Evolutionary conservation across 2,113 vertebrate genomes (phyloP).

Genomic region (Siniperca knerii): DNA sequence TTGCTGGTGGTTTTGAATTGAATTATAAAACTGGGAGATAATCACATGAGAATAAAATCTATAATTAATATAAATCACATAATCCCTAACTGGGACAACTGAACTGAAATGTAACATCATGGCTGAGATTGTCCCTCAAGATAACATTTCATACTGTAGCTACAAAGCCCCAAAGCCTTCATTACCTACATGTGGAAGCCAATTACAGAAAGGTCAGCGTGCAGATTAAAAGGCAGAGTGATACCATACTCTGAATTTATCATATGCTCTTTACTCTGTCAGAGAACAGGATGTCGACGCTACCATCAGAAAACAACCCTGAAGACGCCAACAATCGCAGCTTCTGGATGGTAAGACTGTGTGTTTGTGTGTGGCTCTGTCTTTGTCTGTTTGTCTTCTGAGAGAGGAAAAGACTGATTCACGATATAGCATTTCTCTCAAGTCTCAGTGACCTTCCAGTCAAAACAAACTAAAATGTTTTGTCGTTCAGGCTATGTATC

Average conservation of each 20-base stretch:
- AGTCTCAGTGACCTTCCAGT: slow-evolving; percentile 27
- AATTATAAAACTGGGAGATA: not conserved
- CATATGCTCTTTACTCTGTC: slow-evolving; percentile 16
- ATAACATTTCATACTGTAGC: not conserved
- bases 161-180: not conserved
- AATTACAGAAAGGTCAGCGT: slow-evolving; percentile 3
- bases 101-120: too few species aligned
- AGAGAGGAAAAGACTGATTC: not conserved
- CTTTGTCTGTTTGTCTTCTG: not conserved
- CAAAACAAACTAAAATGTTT: slow-evolving; percentile 37
- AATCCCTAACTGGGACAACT: not conserved
- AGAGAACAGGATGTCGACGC: slow-evolving; percentile 80
- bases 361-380: not conserved
- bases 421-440: not conserved
- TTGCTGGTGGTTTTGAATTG: not conserved
- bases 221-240: not conserved
- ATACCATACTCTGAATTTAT: not conserved
- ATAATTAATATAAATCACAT: not conserved
- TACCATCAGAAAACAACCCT: slow-evolving; percentile 58
- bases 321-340: slow-evolving; percentile 79
- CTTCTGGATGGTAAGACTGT: slow-evolving; percentile 86
- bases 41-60: not conserved
- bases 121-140: not conserved
- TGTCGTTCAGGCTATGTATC: slow-evolving; percentile 12
- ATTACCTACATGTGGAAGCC: not conserved